phyloP scores from a whole-genome alignment of 2,888 invertebrate species.

The Nomada fucata region DNA sequence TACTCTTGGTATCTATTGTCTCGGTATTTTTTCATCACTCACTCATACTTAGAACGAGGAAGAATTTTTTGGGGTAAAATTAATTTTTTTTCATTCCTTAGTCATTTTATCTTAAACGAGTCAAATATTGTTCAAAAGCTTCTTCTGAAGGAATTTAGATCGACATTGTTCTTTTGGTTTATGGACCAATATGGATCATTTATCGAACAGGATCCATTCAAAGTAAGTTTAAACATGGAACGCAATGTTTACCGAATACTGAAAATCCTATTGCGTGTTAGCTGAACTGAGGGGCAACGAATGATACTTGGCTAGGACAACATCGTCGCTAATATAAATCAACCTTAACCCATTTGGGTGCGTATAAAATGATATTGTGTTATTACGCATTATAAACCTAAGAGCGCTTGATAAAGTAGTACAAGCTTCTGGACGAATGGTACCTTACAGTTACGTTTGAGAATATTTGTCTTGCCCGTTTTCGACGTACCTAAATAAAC shows the following conservation, averaged over 20 bases:
- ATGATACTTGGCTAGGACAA: constrained; percentile 21
- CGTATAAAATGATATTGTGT: constrained; percentile 2
- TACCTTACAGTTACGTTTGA: background rate
- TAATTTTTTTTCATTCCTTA: no score
- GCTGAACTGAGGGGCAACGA: background rate
- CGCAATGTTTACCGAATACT: background rate
- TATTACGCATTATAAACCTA: background rate
- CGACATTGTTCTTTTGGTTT: no score
- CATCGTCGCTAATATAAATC: constrained; percentile 28
- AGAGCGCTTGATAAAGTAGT: background rate
- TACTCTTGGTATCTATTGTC: no score
- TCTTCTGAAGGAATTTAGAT: no score
- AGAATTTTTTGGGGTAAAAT: no score
- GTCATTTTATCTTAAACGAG: no score
- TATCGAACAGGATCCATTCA: background rate
- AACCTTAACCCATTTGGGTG: constrained; percentile 31
- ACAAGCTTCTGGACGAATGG: background rate
- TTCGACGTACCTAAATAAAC: background rate
- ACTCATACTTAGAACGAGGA: no score
- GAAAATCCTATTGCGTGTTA: constrained; percentile 15
- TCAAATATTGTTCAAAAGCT: no score
- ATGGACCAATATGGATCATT: background rate
- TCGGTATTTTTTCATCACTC: no score
- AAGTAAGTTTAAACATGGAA: background rate
- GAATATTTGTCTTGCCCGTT: background rate